Conservation (phyloP, 2,113 vertebrate genomes). For the Nothoprocta perdicaria region DNA sequence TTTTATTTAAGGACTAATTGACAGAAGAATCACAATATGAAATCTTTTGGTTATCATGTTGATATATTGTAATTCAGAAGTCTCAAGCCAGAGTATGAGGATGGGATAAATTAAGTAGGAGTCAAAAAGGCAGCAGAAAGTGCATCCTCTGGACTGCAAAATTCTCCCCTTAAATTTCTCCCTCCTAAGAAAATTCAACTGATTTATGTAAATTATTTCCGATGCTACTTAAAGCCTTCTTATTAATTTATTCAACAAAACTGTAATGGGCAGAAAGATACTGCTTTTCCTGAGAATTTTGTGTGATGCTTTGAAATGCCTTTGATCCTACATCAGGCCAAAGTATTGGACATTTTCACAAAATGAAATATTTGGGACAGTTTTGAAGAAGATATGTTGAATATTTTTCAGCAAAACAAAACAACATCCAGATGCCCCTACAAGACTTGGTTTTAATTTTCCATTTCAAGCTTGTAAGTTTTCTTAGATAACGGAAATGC, state of each 20-base stretch:
- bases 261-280: background rate
- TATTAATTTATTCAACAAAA: background rate
- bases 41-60: background rate
- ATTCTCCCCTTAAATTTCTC: background rate
- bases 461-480: background rate
- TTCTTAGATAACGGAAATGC: background rate
- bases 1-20: background rate
- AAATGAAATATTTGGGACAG: background rate
- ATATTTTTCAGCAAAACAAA: slow-evolving; percentile 11
- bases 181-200: background rate
- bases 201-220: background rate
- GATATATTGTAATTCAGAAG: slow-evolving; percentile 15
- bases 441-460: background rate
- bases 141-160: background rate
- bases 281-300: background rate
- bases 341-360: background rate
- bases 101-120: background rate
- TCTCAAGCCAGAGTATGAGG: background rate
- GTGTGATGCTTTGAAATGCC: background rate
- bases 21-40: background rate
- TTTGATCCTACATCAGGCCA: background rate
- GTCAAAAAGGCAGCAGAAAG: background rate
- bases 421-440: background rate
- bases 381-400: background rate
- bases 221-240: background rate